Base-by-base conservation (phyloP, 2,113 vertebrate species). In the Coptodon bakossiorum region DNA sequence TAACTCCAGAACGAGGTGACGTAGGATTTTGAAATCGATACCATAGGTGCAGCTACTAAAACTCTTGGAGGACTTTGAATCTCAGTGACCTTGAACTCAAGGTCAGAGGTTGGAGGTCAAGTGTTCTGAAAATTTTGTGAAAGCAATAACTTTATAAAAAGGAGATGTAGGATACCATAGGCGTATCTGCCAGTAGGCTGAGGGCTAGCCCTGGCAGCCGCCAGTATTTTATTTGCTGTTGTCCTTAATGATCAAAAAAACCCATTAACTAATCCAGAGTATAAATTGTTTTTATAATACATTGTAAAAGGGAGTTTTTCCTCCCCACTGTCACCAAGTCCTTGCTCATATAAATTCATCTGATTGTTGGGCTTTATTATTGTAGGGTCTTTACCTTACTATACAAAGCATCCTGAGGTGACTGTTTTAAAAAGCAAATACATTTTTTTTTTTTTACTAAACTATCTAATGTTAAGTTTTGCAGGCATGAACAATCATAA, bases 331-430 rank as follows among this genome's bases (percentile, higher is more conserved):
- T 43, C 40, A 12, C 40, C 40, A 43, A 43, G 11, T 43, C 11
- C 11, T 43, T 43, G 5, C 40, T 43, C 5, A 43, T 43, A 43
- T 11, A 8, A 12, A 12, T 1, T 43, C 11, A 12, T 43, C 11
- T 43, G 11, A 43, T 43, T 43, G 4, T 43, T 43, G 2, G 5
- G 8, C 22, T 22, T 22, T 22, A 22, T 22, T 22, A 22, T 22
- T 22, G 22, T 22, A 22, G 22, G 22, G 22, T 38, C 36, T 38
- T 38, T 38, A 34, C 31, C 31, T 31, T 31, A 31, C 31, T 6
- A 59, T 0, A 1, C 7, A 31, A 61, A 31, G 27, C 1, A 1
- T 0, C 57, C 14, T 6, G 57, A 31, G 8, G 27, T 17, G 14
- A 61, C 14, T 61, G 57, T 61, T 31, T 31, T 31, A 9, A 31